Conservation (phyloP, 2,797 vertebrate species). For the Brachymystax lenok region DNA sequence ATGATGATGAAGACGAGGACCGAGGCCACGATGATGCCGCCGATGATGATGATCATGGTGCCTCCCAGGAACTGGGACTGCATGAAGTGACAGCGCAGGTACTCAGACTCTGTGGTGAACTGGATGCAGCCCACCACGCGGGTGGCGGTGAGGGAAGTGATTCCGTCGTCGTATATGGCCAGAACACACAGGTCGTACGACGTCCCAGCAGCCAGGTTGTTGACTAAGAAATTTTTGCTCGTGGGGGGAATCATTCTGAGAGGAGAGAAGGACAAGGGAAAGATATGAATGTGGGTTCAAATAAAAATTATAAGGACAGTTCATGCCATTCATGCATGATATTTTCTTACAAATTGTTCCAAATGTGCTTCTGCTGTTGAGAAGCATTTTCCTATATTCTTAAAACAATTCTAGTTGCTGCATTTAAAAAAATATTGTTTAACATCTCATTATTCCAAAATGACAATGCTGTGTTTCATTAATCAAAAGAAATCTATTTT, state of each 20-base stretch:
- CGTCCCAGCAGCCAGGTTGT: conserved; percentile 93
- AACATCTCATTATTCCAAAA: background rate
- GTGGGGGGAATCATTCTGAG: conserved; percentile 96
- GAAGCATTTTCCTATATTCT: background rate
- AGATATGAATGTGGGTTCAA: background rate
- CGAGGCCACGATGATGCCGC: conserved; percentile 95
- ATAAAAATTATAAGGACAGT: background rate
- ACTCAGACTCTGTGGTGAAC: conserved; percentile 95
- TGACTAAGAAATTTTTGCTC: conserved; percentile 97
- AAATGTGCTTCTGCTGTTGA: background rate
- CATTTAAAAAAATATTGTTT: background rate
- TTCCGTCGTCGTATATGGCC: conserved; percentile 95
- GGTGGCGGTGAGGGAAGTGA: conserved; percentile 95
- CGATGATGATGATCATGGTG: conserved; percentile 99
- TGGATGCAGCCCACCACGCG: conserved; percentile 96
- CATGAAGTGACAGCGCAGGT: conserved; percentile 97
- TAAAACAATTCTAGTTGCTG: background rate
- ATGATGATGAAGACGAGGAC: conserved; percentile 99
- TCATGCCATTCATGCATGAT: background rate
- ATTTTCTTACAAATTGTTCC: background rate
- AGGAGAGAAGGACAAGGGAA: conserved; percentile 5
- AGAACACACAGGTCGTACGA: conserved; percentile 94
- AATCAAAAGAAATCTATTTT: background rate
- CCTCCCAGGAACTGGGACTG: conserved; percentile 98
- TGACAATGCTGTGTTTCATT: background rate